Evolutionary conservation across 1,140 invertebrate species (phyloP).

Genomic region (Brachionus calyciflorus): DNA sequence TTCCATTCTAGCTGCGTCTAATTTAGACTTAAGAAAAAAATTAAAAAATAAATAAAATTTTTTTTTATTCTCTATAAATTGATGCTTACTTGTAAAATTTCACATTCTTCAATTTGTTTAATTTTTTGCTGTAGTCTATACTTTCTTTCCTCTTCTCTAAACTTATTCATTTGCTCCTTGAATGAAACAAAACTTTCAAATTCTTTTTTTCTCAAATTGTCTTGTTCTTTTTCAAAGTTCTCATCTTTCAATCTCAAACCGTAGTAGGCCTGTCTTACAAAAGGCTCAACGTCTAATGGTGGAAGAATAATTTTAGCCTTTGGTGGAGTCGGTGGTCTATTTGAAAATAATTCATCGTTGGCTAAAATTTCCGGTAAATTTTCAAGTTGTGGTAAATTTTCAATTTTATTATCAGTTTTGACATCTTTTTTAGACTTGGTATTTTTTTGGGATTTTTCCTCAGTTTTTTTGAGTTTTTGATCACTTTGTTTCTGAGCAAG

Average conservation of each 20-base stretch:
- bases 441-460: not conserved
- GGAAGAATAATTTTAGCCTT: constrained; percentile 55
- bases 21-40: constrained; percentile 51
- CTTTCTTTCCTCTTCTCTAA: constrained; percentile 26
- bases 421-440: not conserved
- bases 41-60: not conserved
- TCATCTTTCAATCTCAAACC: not conserved
- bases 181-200: constrained; percentile 11
- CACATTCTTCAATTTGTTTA: constrained; percentile 41
- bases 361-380: not conserved
- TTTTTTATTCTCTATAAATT: not conserved
- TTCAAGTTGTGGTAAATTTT: not conserved
- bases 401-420: not conserved
- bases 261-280: constrained; percentile 48
- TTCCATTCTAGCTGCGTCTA: constrained; percentile 54
- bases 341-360: constrained; percentile 51
- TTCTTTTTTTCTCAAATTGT: not conserved
- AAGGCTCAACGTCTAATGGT: constrained; percentile 56
- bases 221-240: constrained; percentile 29
- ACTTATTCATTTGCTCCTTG: constrained; percentile 25
- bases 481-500: constrained; percentile 42
- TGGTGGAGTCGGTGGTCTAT: constrained; percentile 54
- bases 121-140: constrained; percentile 38
- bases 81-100: constrained; percentile 10
- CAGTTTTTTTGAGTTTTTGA: constrained; percentile 2